A percentile compares a stretch with the other conserved stretches of the same genome.
Conservation (phyloP, 2,113 vertebrate genomes). For the Erythrocebus patas region DNA sequence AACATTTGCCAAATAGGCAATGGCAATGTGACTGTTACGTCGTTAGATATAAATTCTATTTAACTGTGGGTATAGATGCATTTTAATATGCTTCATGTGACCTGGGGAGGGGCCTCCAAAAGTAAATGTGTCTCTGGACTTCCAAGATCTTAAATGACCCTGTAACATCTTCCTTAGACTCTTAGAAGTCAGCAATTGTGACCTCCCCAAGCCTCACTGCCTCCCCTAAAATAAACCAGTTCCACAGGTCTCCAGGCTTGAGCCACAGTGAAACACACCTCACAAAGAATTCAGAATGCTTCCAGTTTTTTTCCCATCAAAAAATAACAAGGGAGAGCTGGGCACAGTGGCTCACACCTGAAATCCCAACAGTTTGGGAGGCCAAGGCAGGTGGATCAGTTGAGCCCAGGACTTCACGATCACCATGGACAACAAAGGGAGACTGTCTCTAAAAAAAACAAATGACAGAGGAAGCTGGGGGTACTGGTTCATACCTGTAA, state of each 20-base stretch:
- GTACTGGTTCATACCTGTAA: too few species aligned
- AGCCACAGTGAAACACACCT: neutral
- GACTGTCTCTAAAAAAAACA: neutral
- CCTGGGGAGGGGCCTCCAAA: neutral
- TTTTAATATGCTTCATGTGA: neutral
- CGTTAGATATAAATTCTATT: neutral
- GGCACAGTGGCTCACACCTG: too few species aligned
- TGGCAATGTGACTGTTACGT: too few species aligned
- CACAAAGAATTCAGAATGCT: neutral
- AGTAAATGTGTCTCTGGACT: neutral
- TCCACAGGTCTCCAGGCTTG: neutral
- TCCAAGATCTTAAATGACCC: neutral
- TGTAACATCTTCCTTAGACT: neutral
- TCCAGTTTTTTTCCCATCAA: neutral
- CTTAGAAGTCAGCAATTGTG: neutral
- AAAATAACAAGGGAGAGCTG: neutral
- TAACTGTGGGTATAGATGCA: neutral
- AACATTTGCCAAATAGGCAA: neutral
- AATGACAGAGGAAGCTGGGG: too few species aligned
- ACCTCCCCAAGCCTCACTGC: neutral
- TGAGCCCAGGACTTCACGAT: neutral
- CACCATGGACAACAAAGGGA: neutral
- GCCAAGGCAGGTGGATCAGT: neutral
- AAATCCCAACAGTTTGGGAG: neutral
- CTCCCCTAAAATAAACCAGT: neutral